Evolutionary conservation across 1,140 invertebrate species (phyloP), one percentile per base, ranked within the genome.

Genomic region (Rhyacophila brunnea): DNA sequence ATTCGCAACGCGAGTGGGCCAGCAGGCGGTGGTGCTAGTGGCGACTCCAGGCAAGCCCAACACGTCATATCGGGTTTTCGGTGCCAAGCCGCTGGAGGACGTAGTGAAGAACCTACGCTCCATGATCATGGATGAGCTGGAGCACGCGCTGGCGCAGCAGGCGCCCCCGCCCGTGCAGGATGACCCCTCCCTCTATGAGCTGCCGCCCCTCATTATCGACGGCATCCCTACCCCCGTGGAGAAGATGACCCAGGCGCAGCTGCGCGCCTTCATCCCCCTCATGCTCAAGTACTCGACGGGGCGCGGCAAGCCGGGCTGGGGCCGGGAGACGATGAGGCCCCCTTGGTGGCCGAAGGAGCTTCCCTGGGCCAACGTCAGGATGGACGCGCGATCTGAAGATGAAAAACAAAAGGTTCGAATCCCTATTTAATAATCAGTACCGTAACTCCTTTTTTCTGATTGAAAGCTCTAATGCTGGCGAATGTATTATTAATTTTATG

Each of bases 261-360:
- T 98, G 36, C 78, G 96, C 62, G 95, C 95, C 43, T 98, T 98
- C 73, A 98, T 98, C 67, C 96, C 96, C 38, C 83, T 98, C 55
- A 98, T 98, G 96, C 80, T 98, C 58, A 98, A 98, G 78, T 98
- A 97, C 78, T 97, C 95, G 1, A 98, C 95, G 51, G 92, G 95
- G 1, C 79, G 95, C 60, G 95, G 95, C 38, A 98, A 98, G 75
- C 96, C 96, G 19, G 95, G 95, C 13, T 98, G 96, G 96, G 96
- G 96, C 0, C 86, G 95, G 68, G 92, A 96, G 68, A 95, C 93
- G 11, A 97, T 93, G 35, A 82, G 93, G 65, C 96, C 96, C 38
- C 87, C 91, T 1, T 98, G 96, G 95, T 98, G 96, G 96, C 96
- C 96, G 9, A 91, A 92, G 74, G 95, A 97, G 75, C 80, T 97